Evolutionary conservation across 2,113 vertebrate species (phyloP), one percentile per base, ranked within the genome.

Genomic region (Rostratula benghalensis): DNA sequence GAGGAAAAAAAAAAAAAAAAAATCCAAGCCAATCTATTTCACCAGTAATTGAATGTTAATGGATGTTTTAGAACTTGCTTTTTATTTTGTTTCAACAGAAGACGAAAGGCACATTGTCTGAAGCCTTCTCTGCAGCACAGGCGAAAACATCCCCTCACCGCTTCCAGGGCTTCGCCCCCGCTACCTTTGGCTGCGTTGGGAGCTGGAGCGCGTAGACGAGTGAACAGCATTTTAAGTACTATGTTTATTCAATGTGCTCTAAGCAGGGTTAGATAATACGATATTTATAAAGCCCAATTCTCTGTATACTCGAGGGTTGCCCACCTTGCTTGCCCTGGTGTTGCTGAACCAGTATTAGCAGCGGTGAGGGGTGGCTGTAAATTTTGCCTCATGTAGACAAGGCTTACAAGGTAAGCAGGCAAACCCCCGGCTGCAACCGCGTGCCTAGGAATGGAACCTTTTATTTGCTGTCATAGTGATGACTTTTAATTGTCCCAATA

Each of bases 401-500:
- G 88, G 71, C 87, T 95, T 95, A 94, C 82, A 97, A 97, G 96
- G 97, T 97, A 97, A 97, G 96, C 95, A 76, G 96, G 41, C 96
- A 97, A 96, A 97, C 92, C 96, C 93, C 95, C 31, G 33, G 93
- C 94, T 97, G 98, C 98, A 98, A 96, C 96, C 60, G 92, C 74
- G 0, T 97, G 97, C 96, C 95, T 94, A 83, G 86, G 95, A 97
- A 97, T 79, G 57, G 95, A 98, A 98, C 97, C 96, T 98, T 98
- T 98, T 97, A 98, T 98, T 98, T 98, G 97, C 98, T 97, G 98
- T 98, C 98, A 98, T 97, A 98, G 97, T 96, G 97, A 98, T 98
- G 98, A 97, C 98, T 98, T 98, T 98, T 98, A 98, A 98, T 98
- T 98, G 98, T 98, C 97, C 98, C 98, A 97, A 97, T 98, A 98